Percentiles rank a stretch among this genome's conserved stretches.
phyloP scores from a whole-genome alignment of 2,888 invertebrate genomes.

The Candidula unifasciata region DNA sequence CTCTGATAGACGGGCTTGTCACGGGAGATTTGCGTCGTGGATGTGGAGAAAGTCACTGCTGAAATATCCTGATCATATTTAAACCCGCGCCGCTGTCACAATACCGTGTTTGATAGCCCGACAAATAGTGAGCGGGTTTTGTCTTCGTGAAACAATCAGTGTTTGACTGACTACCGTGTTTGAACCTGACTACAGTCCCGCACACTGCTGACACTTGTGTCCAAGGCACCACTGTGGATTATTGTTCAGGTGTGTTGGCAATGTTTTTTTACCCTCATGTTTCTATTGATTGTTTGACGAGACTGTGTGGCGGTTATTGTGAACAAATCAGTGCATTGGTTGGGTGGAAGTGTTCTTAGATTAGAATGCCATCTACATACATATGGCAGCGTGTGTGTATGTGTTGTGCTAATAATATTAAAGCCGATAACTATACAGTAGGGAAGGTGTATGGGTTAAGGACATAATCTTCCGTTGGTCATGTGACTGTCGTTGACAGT shows the following conservation, averaged over 20 bases:
- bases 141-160: conserved; percentile 9
- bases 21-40: not conserved
- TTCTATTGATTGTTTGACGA: conserved; percentile 1
- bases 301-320: too few species aligned
- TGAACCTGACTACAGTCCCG: not conserved
- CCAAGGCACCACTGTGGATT: conserved; percentile 27
- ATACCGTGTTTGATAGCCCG: conserved; percentile 33
- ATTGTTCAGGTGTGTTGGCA: conserved; percentile 13
- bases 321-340: too few species aligned
- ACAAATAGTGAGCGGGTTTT: conserved; percentile 21
- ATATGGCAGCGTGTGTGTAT: too few species aligned
- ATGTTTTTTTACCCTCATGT: too few species aligned
- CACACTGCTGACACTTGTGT: conserved; percentile 17
- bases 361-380: too few species aligned
- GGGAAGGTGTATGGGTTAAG: too few species aligned
- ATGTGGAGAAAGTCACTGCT: conserved; percentile 35
- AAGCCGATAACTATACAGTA: too few species aligned
- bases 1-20: not conserved
- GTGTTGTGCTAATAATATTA: too few species aligned
- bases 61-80: conserved; percentile 31
- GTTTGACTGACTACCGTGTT: conserved; percentile 3
- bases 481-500: too few species aligned
- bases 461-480: too few species aligned
- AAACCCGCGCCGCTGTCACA: conserved; percentile 22
- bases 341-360: too few species aligned